These are phyloP conservation scores for Pogonophryne albipinna DNA, from an alignment of 2,797 vertebrate species.

Conservation along the genomic window DNA sequence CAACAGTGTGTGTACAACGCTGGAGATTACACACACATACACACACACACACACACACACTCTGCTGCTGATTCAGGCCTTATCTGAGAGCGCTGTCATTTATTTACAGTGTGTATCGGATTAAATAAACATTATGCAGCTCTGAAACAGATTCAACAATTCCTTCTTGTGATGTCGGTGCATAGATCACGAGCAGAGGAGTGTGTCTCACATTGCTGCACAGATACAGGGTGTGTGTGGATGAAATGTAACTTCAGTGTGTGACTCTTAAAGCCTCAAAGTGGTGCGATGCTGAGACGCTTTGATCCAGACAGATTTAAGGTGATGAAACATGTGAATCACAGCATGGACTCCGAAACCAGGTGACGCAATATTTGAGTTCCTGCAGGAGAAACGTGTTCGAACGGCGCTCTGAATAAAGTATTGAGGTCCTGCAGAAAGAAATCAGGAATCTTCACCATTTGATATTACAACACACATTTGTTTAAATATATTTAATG, in stretches of 20 bases:
- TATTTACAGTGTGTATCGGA: conserved; percentile 76
- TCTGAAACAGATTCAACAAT: conserved; percentile 24
- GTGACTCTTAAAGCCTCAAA: background rate
- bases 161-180: background rate
- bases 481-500: too few species aligned
- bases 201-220: background rate
- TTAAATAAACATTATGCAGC: too few species aligned
- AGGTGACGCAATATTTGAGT: too few species aligned
- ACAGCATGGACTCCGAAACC: background rate
- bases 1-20: conserved; percentile 8
- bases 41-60: too few species aligned
- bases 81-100: conserved; percentile 71
- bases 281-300: conserved; percentile 11
- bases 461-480: too few species aligned
- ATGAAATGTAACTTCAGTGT: conserved; percentile 7
- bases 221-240: background rate
- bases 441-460: too few species aligned
- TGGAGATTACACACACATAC: conserved; percentile 15
- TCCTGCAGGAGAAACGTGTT: too few species aligned
- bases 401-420: too few species aligned
- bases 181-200: background rate
- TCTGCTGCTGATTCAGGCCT: conserved; percentile 34
- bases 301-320: conserved; percentile 26
- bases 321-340: conserved; percentile 29
- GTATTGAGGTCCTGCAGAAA: too few species aligned